Conservation (phyloP, 92 coral and sea anemone genomes). For the Scolanthus callimorphus region DNA sequence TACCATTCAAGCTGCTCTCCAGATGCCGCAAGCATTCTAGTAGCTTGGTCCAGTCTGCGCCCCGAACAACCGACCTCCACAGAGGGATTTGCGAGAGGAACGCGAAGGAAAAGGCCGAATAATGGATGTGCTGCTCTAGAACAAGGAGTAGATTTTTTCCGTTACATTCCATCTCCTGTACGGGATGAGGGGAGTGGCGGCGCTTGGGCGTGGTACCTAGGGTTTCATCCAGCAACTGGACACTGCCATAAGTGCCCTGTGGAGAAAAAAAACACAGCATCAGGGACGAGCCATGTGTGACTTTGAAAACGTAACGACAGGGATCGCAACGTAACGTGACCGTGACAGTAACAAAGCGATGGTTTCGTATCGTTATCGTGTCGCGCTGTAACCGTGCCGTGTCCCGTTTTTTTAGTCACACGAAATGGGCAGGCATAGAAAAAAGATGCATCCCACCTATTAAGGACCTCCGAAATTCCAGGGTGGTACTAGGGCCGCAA, state of each 20-base stretch:
- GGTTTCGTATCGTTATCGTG: no score
- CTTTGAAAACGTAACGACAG: no score
- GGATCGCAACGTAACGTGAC: no score
- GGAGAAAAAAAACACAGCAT: no score
- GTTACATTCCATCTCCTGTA: constrained; percentile 76
- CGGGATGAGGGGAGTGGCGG: constrained; percentile 22
- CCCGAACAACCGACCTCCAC: constrained; percentile 74
- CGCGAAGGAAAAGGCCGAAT: constrained; percentile 86
- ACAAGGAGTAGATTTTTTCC: constrained; percentile 84
- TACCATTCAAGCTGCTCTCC: constrained; percentile 59
- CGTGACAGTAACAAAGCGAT: no score
- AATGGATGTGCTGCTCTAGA: constrained; percentile 78
- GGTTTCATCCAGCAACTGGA: constrained; percentile 13
- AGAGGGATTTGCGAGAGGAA: constrained; percentile 76
- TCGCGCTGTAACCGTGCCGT: no score
- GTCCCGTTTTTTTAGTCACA: no score
- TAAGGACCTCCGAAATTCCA: no score
- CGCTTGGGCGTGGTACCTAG: constrained; percentile 9
- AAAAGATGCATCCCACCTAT: no score
- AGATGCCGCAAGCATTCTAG: constrained; percentile 74
- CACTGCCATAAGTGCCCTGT: constrained; percentile 19
- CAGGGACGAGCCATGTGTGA: no score
- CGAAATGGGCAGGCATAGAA: no score
- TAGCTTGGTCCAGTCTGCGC: constrained; percentile 83
- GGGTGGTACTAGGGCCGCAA: no score